Base-by-base conservation (phyloP, 53 echinoderm and acorn worm genomes). In the Zoroaster sp. region DNA sequence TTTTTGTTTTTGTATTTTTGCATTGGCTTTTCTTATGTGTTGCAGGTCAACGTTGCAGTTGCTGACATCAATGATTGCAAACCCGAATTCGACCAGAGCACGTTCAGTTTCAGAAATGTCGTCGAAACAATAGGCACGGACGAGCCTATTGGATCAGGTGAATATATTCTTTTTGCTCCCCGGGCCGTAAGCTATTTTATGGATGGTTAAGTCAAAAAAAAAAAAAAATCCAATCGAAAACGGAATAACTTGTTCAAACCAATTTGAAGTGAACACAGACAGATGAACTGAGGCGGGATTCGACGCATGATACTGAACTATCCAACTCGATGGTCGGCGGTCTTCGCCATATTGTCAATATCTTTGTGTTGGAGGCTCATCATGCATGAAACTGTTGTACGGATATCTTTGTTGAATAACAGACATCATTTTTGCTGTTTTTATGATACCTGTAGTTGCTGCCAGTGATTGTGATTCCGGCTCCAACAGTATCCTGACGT, bases 31-130 rank as follows among this genome's bases (percentile, higher is more conserved):
- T 90, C 28, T 67, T 89, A 47, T 40, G 54, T 49, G 13, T 83
- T 71, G 15, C 75, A 97, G 98, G 94, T 97, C 1, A 90, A 92
- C 75, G 98, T 97, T 0, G 74, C 74, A 65, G 94, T 97, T 3
- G 54, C 41, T 14, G 98, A 97, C 65, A 87, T 92, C 42, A 94
- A 97, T 34, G 95, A 97, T 75, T 94, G 94, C 43, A 21, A 11
- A 4, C 98, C 98, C 44, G 31, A 71, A 25, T 97, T 97, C 87
- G 87, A 80, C 14, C 92, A 89, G 11, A 51, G 47, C 5, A 83
- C 92, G 0, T 88, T 83, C 66, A 90, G 90, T 30, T 88, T 95
- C 88, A 67, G 77, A 59, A 79, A 54, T 28, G 37, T 93, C 4
- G 23, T 13, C 15, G 95, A 95, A 41, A 83, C 74, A 14, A 91